A percentile compares a stretch with the other conserved stretches of the same genome.
Evolutionary conservation across 2,888 invertebrate species (phyloP).

Genomic region (Rotaria sp.): DNA sequence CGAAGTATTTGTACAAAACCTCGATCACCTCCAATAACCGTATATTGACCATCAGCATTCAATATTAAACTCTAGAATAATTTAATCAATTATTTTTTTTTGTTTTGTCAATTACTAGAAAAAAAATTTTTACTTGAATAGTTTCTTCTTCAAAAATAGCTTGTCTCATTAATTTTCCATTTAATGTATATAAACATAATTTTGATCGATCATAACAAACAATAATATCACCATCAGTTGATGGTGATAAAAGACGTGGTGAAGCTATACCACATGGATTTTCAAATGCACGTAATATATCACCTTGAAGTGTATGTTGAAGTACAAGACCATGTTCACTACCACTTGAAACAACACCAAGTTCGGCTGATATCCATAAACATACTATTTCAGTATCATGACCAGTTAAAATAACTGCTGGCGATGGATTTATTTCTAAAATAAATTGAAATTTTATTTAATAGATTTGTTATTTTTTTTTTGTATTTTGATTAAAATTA

Average conservation of each 20-base stretch:
- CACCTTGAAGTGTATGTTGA: constrained; percentile 94
- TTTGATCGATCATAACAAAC: constrained; percentile 83
- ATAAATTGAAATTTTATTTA: not conserved
- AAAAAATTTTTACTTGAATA: constrained; percentile 67
- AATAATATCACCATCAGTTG: constrained; percentile 90
- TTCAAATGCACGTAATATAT: constrained; percentile 80
- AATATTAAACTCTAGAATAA: constrained; percentile 59
- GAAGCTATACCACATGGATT: constrained; percentile 61
- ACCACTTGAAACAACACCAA: constrained; percentile 91
- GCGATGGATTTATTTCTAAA: constrained; percentile 67
- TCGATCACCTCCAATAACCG: constrained; percentile 91
- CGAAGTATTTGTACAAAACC: constrained; percentile 97
- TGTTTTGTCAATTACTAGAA: not conserved
- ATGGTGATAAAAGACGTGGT: constrained; percentile 62
- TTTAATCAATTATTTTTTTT: not conserved
- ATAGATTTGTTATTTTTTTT: not conserved
- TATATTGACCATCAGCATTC: constrained; percentile 94
- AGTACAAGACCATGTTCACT: constrained; percentile 81
- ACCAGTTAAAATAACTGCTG: constrained; percentile 89
- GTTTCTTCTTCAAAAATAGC: constrained; percentile 78
- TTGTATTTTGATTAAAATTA: not conserved
- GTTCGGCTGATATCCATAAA: constrained; percentile 90
- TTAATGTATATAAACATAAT: constrained; percentile 85
- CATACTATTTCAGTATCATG: constrained; percentile 91
- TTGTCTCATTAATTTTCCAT: constrained; percentile 77